Base-by-base conservation (phyloP, 1,140 invertebrate genomes). In the Mycetomoellerius zeteki region DNA sequence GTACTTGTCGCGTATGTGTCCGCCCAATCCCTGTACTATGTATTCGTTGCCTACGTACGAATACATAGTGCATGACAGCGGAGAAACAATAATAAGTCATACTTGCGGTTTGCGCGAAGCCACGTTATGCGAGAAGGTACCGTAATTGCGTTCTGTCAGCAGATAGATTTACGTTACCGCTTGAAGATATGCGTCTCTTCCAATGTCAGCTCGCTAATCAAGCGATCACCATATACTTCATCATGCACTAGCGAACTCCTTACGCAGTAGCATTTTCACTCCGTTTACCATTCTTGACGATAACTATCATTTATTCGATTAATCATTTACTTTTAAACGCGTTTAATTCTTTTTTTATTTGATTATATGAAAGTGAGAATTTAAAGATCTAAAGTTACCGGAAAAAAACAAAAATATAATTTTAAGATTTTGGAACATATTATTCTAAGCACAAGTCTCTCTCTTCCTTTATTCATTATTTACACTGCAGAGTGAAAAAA, bases 71-170 rank as follows among this genome's bases (percentile, higher is more conserved):
- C 24, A 37, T 21, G 37, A 24, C 69, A 52, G 54, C 6, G n/a
- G 12, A 60, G 80, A 84, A 84, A 84, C 69, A 84, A 84, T 60
- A 62, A 82, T 84, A 84, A 84, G 80, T 84, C 67, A 84, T 84
- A 72, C 21, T 21, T 37, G 60, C 14, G 37, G 27, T 71, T 71
- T 77, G n/a, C 58, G 19, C 43, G 60, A 78, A 52, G 76, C 27
- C 12, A 19, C 77, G 77, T 12, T 30, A 30, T 21, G 54, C 62
- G 47, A 67, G 69, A 71, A 73, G 80, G 60, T 84, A 50, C 37
- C 37, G 24, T 84, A 84, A 84, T 84, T 84, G 54, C 24, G 37
- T 75, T 43, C 69, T 60, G 67, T 75, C 69, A 19, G 80, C 69
- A 56, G 54, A 75, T 73, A 72, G 69, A 84, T 84, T 84, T 84